Evolutionary conservation across 2,113 vertebrate genomes (phyloP).

Genomic region (Alligator sinensis): DNA sequence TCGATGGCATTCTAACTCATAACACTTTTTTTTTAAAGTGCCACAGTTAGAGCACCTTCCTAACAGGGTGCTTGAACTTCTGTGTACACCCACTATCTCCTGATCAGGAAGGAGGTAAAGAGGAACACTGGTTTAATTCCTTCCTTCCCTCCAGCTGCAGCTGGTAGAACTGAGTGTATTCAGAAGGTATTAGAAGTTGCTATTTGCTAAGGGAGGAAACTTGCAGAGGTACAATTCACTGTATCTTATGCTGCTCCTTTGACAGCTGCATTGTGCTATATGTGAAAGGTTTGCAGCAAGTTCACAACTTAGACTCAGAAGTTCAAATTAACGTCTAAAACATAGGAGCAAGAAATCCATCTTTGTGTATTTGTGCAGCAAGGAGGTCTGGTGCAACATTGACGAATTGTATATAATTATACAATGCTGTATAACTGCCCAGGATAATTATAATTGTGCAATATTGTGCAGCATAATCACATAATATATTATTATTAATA

Average conservation of each 20-base stretch:
- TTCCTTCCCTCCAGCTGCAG: too few species aligned
- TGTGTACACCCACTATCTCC: too few species aligned
- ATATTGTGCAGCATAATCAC: neutral
- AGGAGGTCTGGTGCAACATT: neutral
- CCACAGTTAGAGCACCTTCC: too few species aligned
- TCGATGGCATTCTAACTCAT: too few species aligned
- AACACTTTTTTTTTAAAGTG: too few species aligned
- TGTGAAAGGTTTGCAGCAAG: neutral
- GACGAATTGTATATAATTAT: neutral
- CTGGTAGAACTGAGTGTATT: too few species aligned
- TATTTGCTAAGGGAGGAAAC: neutral
- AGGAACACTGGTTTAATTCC: too few species aligned
- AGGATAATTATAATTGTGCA: neutral
- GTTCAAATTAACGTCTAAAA: neutral
- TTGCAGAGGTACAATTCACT: neutral
- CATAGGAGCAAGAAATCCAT: neutral
- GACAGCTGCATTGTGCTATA: neutral
- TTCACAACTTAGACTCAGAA: neutral
- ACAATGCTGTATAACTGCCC: rapidly evolving
- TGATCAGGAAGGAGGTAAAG: too few species aligned
- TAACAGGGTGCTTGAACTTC: too few species aligned
- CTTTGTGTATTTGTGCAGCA: neutral
- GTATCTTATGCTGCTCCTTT: neutral
- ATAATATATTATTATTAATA: neutral
- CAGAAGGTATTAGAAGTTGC: too few species aligned